These are phyloP conservation scores for Erpornis zantholeuca DNA, from an alignment of 2,113 vertebrate species.

Conservation along the genomic window DNA sequence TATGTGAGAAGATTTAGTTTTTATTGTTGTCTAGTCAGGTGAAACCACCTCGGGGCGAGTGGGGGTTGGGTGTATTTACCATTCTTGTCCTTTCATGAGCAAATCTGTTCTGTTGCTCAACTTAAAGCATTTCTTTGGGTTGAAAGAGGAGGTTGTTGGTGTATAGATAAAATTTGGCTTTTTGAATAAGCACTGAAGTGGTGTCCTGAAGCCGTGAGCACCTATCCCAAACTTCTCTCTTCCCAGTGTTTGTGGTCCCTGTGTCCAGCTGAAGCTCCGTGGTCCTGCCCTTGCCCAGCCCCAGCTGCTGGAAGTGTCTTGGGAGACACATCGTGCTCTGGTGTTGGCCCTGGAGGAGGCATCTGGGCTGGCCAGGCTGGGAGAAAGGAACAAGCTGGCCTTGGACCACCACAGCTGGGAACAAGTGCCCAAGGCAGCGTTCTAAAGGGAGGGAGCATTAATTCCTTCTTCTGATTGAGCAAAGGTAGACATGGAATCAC, in stretches of 20 bases:
- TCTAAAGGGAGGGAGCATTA: rapidly evolving
- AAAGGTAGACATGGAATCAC: neutral
- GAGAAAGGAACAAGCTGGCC: neutral
- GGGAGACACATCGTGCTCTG: neutral
- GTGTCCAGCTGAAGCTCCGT: neutral
- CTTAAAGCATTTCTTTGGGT: neutral
- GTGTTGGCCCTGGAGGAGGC: rapidly evolving
- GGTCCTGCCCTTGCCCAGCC: neutral
- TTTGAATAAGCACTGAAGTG: neutral
- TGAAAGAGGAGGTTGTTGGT: neutral
- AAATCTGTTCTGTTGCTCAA: neutral
- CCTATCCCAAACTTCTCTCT: neutral
- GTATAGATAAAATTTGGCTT: neutral
- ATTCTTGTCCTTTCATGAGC: neutral
- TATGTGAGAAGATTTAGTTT: neutral
- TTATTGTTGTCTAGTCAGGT: neutral
- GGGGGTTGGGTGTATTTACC: neutral
- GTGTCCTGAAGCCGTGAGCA: neutral
- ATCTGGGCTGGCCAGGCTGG: neutral
- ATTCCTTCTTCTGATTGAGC: neutral
- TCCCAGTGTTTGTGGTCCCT: no score
- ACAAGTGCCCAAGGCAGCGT: no score
- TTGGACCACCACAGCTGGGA: neutral
- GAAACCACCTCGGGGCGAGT: neutral
- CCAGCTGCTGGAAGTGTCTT: neutral